These are phyloP conservation scores for Polypedilum pembai DNA, from an alignment of 1,140 invertebrate species.

Conservation along the genomic window DNA sequence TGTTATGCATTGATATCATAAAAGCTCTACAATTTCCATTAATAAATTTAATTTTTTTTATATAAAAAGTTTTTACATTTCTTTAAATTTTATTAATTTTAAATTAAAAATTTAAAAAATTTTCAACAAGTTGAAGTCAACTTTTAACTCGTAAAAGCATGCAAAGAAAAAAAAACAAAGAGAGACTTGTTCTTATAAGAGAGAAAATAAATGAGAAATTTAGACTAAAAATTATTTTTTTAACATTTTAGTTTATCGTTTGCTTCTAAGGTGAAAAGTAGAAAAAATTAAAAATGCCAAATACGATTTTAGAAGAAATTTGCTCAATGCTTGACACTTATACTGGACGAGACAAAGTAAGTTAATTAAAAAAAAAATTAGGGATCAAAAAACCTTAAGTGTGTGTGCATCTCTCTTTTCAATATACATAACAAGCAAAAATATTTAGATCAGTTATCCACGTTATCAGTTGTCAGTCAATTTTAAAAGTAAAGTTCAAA, in stretches of 20 bases:
- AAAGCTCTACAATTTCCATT: too few relatives aligned
- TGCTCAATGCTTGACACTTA: conserved; percentile 49
- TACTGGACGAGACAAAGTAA: conserved; percentile 50
- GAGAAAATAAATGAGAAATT: conserved; percentile 14
- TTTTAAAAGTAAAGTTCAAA: background rate
- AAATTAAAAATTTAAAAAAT: too few relatives aligned
- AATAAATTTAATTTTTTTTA: too few relatives aligned
- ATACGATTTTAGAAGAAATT: conserved; percentile 41
- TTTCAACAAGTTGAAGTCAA: too few relatives aligned
- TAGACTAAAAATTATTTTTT: background rate
- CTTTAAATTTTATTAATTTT: too few relatives aligned
- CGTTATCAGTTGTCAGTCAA: background rate
- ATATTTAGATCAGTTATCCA: background rate
- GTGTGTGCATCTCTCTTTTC: background rate
- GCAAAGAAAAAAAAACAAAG: too few relatives aligned
- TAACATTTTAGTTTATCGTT: conserved; percentile 14
- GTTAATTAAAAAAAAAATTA: background rate
- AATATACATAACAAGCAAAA: background rate
- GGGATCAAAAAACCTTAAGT: background rate
- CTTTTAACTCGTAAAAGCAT: too few relatives aligned
- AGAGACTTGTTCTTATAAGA: background rate
- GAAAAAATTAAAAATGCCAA: background rate
- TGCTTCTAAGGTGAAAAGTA: background rate
- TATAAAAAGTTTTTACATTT: too few relatives aligned
- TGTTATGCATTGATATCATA: too few relatives aligned